Evolutionary conservation across 2,113 vertebrate species (phyloP), one percentile per base, ranked within the genome.

Genomic region (Prietella phreatophila): DNA sequence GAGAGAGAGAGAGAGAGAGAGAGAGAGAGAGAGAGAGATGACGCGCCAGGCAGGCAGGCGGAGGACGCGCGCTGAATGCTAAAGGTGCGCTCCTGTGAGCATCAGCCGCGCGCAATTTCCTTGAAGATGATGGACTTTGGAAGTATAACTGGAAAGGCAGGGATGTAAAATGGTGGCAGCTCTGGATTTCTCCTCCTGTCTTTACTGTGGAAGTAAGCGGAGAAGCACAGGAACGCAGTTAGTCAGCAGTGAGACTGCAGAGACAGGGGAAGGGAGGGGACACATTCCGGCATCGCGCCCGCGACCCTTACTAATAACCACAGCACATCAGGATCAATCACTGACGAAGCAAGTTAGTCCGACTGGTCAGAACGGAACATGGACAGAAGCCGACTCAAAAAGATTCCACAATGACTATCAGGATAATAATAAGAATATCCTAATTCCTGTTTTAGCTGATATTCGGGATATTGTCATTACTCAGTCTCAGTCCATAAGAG

Each of bases 241-340:
- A 86, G 82, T 83, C 33, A 84, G 83, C 76, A 71, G 56, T 10
- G 58, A 53, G 87, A 89, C 91, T 89, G 92, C 91, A 92, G 87
- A 85, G 86, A 56, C 60, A 75, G 79, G 79, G 79, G 56, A 80
- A 39, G 86, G 83, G 81, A 39, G 75, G 78, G 80, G 76, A 88
- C 86, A 81, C 56, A 85, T 60, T 53, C 65, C n/a, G 15, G 50
- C 82, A 63, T 30, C 58, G 82, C 73, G 58, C 47, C 58, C 65
- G 61, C 42, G 58, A 84, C 75, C 67, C 67, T 75, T 55, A 22
- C 42, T 87, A 86, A 56, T 73, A 81, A 76, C 83, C 80, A 71
- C 25, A 82, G 39, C 56, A 39, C 42, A 83, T 47, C 65, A 47
- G 61, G 65, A 75, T 83, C 36, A 39, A n/a, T 80, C 39, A 53